These are phyloP conservation scores for Drosophila testacea DNA, from an alignment of 2,888 invertebrate species.

Conservation along the genomic window DNA sequence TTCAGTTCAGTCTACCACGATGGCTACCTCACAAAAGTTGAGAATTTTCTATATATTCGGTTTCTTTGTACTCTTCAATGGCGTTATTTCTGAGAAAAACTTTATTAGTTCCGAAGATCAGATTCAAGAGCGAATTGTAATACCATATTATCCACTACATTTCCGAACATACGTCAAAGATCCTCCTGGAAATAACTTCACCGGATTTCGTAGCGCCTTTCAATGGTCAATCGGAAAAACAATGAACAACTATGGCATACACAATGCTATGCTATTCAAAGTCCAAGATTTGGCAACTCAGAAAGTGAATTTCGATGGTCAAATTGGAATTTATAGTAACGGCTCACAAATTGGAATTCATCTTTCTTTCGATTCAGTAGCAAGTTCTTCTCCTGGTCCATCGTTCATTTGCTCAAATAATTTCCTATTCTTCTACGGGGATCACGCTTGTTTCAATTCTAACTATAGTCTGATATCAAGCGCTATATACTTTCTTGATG, in stretches of 20 bases:
- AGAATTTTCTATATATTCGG: neutral
- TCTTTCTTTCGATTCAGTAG: neutral
- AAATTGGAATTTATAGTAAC: slow-evolving; percentile 18
- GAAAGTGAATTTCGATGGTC: neutral
- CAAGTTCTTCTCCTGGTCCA: neutral
- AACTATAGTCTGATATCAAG: slow-evolving; percentile 11
- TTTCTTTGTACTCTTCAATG: neutral
- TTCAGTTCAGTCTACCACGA: slow-evolving; percentile 10
- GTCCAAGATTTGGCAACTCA: neutral
- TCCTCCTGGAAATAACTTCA: neutral
- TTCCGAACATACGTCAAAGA: neutral
- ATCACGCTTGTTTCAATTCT: slow-evolving; percentile 1
- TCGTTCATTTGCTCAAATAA: neutral
- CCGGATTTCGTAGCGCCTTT: slow-evolving; percentile 21
- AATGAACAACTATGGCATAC: neutral
- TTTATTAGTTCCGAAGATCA: neutral
- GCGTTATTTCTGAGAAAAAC: neutral
- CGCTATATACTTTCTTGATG: slow-evolving; percentile 26
- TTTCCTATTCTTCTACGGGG: neutral
- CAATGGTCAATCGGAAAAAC: slow-evolving; percentile 18
- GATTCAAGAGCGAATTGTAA: too few relatives aligned
- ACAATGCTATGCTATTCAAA: slow-evolving; percentile 9
- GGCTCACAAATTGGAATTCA: slow-evolving; percentile 1
- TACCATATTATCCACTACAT: neutral
- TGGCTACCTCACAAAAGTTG: neutral